phyloP scores from a whole-genome alignment of 2,797 vertebrate species.

The Aviceda leuphotes region DNA sequence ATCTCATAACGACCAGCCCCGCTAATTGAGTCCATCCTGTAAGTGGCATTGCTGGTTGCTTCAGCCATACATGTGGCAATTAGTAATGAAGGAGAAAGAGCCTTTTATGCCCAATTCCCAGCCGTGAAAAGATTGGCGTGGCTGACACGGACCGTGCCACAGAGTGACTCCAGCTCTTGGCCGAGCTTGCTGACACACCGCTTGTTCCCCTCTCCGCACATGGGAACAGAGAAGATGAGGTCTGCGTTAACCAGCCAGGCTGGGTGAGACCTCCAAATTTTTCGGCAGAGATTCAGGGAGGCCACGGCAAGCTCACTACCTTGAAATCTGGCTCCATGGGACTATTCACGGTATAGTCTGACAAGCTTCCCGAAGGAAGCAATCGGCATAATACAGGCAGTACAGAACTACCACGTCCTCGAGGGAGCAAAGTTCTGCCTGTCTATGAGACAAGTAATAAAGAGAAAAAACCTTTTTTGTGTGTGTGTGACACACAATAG shows the following conservation, averaged over 20 bases:
- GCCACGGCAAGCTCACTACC: background rate
- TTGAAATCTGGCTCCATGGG: background rate
- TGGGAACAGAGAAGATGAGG: background rate
- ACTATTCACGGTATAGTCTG: background rate
- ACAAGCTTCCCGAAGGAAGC: background rate
- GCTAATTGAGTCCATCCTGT: background rate
- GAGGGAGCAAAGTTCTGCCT: background rate
- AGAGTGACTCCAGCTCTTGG: background rate
- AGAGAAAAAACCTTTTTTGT: background rate
- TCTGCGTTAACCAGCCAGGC: background rate
- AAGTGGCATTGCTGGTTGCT: background rate
- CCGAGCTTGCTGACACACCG: background rate
- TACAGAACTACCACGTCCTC: fast-evolving
- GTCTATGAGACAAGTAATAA: background rate
- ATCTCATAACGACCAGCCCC: background rate
- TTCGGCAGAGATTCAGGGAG: background rate
- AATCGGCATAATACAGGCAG: background rate
- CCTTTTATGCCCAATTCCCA: background rate
- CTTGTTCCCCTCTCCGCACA: background rate
- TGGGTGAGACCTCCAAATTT: fast-evolving
- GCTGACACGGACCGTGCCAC: background rate
- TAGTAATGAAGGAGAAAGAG: background rate
- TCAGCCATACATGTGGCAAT: background rate
- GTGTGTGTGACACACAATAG: too few relatives aligned
- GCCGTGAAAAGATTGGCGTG: background rate